phyloP scores from a whole-genome alignment of 2,797 vertebrate species.

The Myotis myotis region DNA sequence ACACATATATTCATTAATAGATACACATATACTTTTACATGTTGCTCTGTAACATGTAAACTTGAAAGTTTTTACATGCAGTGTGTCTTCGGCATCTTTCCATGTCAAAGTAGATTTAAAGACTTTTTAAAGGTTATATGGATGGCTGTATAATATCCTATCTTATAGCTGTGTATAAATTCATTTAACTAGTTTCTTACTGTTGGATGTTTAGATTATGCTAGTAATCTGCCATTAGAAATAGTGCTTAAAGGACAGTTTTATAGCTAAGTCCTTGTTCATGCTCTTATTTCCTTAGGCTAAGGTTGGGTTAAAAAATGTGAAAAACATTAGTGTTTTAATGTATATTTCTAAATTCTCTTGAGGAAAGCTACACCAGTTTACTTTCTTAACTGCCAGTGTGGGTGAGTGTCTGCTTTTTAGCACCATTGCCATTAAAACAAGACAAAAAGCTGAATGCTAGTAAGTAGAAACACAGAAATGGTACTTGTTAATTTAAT shows the following conservation, averaged over 20 bases:
- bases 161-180: neutral
- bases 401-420: neutral
- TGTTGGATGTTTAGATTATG: neutral
- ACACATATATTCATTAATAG: neutral
- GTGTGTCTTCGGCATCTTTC: neutral
- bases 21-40: neutral
- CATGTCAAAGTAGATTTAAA: neutral
- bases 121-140: neutral
- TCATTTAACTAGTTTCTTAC: slow-evolving; percentile 12
- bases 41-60: neutral
- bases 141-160: neutral
- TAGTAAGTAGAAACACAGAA: slow-evolving; percentile 37
- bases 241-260: neutral
- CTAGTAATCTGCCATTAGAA: neutral
- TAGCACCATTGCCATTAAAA: neutral
- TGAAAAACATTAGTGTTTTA: neutral
- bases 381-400: neutral
- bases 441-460: neutral
- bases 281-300: neutral
- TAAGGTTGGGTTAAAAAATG: slow-evolving; percentile 14
- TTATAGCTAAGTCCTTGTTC: neutral
- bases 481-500: slow-evolving; percentile 33
- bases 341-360: slow-evolving; percentile 17
- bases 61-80: neutral
- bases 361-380: neutral